Base-by-base conservation (phyloP, 2,797 vertebrate species). In the Dallia pectoralis region DNA sequence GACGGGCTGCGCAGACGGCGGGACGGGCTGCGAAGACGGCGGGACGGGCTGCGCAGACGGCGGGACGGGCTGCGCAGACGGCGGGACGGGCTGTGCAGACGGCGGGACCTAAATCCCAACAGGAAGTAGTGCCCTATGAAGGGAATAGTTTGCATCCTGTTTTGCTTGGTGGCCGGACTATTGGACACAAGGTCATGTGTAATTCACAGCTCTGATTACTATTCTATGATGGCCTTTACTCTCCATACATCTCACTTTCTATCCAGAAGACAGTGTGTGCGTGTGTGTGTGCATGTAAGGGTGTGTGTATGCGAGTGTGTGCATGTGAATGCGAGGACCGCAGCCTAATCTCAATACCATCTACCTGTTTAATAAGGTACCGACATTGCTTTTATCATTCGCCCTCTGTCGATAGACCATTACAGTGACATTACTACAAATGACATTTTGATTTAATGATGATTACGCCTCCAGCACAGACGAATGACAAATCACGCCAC, bases 401-500 rank as follows among this genome's bases (percentile, higher is more conserved):
- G 70, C 63, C 69, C 64, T 84, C 75, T 69, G n/a, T 29, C 36
- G 73, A 74, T 73, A 76, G 59, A 69, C 67, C 48, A 65, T 62
- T 67, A 36, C 67, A 78, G 80, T 74, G 69, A 82, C 83, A 84
- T 4, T 72, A 85, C 79, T 83, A 87, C 78, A 88, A 81, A 88
- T 82, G 81, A 89, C 79, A 77, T 89, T 87, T 87, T 85, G 85
- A 89, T 89, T 87, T 80, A 81, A 77, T 22, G 7, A 71, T 81
- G 84, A 87, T 88, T 81, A 83, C 79, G 44, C 14, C 79, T n/a
- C 71, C 67, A 49, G 76, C 82, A 82, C 74, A 78, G 80, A 85
- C 82, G 79, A 85, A 84, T 80, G 84, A 86, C 82, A 87, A 88
- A 87, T 87, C 77, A 84, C 77, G 16, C 70, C 81, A 85, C 84